Base-by-base conservation (phyloP, 2,888 invertebrate genomes). In the Machimus rusticus region DNA sequence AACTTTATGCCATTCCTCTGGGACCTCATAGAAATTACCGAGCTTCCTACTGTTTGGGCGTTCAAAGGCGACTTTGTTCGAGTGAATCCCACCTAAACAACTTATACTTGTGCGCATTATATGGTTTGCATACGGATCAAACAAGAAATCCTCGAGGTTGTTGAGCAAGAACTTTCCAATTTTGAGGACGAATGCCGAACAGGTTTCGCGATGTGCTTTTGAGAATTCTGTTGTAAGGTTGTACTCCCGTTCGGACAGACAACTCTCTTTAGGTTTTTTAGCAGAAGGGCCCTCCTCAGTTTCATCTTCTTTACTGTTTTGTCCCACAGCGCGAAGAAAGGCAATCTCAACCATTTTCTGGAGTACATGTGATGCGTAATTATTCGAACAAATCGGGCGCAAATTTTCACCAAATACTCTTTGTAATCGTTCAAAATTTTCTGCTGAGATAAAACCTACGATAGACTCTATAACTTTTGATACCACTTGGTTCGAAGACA, bases 81-180 rank as follows among this genome's bases (percentile, higher is more conserved):
- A 93, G 0, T 95, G 94, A 14, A 96, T 93, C 0, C 96, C 96
- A 16, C 95, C 94, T 0, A 97, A 92, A 90, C 95, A 95, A 91
- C 95, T 94, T n/a, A 97, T 91, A 1, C 95, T 95, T 12, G 96
- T 95, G 82, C 97, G 94, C 89, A 97, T 93, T 5, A 97, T 94
- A 90, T 96, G 96, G 92, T 95, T 97, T 0, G 96, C 97, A 89
- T 96, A 96, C 0, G 93, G 93, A 91, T 97, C 96, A 94, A 95
- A 95, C 0, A 96, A 94, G 90, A 96, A 97, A 90, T 97, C 97
- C 91, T 97, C 97, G 87, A 97, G 93, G 93, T 98, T 98, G 91
- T 98, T 98, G 0, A 97, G 92, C 31, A 96, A 93, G 92, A 96
- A 98, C 93, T 95, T 96, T 88, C 95, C 94, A 4, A 96, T 93